Percentiles rank a stretch among this genome's conserved stretches.
Conservation (phyloP, 2,888 invertebrate genomes). For the Clivina fossor region DNA sequence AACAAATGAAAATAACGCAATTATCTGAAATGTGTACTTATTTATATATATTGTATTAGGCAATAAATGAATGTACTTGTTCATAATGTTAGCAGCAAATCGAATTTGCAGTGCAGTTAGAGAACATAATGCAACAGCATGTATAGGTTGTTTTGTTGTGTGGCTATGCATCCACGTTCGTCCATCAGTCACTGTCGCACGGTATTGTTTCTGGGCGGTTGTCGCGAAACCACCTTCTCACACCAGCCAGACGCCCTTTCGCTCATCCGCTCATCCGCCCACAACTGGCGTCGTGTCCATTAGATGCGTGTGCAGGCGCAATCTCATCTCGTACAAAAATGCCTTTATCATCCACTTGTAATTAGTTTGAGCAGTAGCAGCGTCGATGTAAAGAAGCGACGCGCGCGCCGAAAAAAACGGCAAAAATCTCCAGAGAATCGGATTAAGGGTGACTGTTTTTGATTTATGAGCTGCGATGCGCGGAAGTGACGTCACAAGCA, state of each 20-base stretch:
- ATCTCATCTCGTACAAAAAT: constrained; percentile 43
- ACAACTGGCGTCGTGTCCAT: constrained; percentile 18
- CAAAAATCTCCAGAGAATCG: constrained; percentile 48
- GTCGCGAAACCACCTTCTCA: too few relatives aligned
- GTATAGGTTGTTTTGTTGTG: constrained; percentile 19
- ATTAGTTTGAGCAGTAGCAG: constrained; percentile 52
- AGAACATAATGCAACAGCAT: constrained; percentile 6
- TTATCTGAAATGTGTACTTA: too few relatives aligned
- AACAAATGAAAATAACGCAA: too few relatives aligned
- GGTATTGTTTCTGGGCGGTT: constrained; percentile 27
- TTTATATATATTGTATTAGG: too few relatives aligned
- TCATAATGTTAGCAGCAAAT: too few relatives aligned
- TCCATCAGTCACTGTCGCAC: constrained; percentile 39
- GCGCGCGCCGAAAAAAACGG: constrained; percentile 46
- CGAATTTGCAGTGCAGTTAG: too few relatives aligned
- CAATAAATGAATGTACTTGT: too few relatives aligned
- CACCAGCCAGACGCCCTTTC: too few relatives aligned
- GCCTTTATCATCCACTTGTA: constrained; percentile 52
- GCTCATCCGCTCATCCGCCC: not conserved
- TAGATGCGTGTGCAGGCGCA: constrained; percentile 17
- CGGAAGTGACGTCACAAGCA: constrained; percentile 49
- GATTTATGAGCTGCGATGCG: constrained; percentile 51
- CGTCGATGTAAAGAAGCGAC: constrained; percentile 47
- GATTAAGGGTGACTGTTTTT: constrained; percentile 53
- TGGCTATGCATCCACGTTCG: constrained; percentile 15